Base-by-base conservation (phyloP, 1,140 invertebrate genomes). In the Brachionus paranguensis region DNA sequence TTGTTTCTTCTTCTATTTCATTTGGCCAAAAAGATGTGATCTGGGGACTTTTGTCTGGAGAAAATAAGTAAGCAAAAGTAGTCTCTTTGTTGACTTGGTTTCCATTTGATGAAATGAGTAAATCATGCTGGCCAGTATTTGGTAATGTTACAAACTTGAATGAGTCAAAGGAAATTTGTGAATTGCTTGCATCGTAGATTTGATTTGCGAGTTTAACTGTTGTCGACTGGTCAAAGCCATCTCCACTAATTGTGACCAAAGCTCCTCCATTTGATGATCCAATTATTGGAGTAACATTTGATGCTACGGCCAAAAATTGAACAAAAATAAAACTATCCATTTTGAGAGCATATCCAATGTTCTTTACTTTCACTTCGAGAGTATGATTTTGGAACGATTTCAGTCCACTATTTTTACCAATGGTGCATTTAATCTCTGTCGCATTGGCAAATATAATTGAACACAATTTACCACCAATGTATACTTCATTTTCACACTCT, bases 211-310 rank as follows among this genome's bases (percentile, higher is more conserved):
- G 72, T 14, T 50, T 85, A 2, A 87, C 85, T 2, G 24, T 53
- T 24, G 85, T 86, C 6, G 76, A 78, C 24, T 45, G 70, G 7
- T 37, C 85, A 64, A 87, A 88, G 11, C 87, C 87, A 81, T 86
- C 85, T 8, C 87, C 87, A 60, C 27, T 78, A 10, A 88, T 85
- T 3, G 85, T 85, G 10, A 88, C 20, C 4, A 68, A 45, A 14
- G 86, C 47, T 24, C 87, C 87, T 64, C 86, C 60, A n/a, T 41
- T 29, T 14, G 24, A 64, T 8, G 60, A 78, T 4, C 45, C 55
- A 7, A 41, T 6, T 12, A 0, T 27, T 43, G 20, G 33, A 5
- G 7, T 37, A 10, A 50, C 24, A 7, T 29, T 27, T 8, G 17
- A 14, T 7, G 60, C 29, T 11, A 43, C 53, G 3, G 27, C 14